A percentile compares a stretch with the other conserved stretches of the same genome.
These are phyloP conservation scores for Oncopodura yosiiana DNA, from an alignment of 1,140 invertebrate species.

Conservation along the genomic window DNA sequence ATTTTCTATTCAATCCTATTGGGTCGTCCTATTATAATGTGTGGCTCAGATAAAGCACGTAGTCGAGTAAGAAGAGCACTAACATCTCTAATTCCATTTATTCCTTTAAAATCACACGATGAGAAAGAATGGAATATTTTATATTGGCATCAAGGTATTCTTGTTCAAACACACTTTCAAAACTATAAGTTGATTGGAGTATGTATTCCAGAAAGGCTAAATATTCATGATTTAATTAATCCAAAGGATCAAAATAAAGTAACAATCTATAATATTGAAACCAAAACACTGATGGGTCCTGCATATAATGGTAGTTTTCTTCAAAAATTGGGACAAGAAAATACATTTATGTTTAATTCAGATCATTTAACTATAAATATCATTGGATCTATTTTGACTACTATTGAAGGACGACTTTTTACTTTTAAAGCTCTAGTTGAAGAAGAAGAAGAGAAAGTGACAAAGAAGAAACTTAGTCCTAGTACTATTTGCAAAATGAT, in stretches of 20 bases:
- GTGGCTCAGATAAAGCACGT: constrained; percentile 21
- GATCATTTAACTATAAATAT: constrained; percentile 6
- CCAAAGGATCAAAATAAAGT: constrained; percentile 27
- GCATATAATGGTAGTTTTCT: constrained; percentile 29
- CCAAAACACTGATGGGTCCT: constrained; percentile 23
- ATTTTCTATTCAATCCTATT: constrained; percentile 36
- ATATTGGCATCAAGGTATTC: constrained; percentile 36
- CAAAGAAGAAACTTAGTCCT: not conserved
- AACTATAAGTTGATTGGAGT: constrained; percentile 36
- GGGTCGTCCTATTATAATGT: constrained; percentile 35
- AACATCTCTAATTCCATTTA: constrained; percentile 23
- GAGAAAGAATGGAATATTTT: constrained; percentile 26
- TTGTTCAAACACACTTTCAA: constrained; percentile 33
- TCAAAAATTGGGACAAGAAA: no score
- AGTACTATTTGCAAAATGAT: constrained; percentile 15
- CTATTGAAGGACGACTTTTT: constrained; percentile 30
- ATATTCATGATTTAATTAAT: constrained; percentile 36
- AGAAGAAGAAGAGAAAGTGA: not conserved
- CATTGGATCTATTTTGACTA: constrained; percentile 26
- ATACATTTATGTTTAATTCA: no score
- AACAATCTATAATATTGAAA: constrained; percentile 28
- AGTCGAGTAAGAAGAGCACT: constrained; percentile 25
- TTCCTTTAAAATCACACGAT: constrained; percentile 3
- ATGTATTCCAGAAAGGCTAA: constrained; percentile 36
- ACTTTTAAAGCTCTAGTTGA: constrained; percentile 21